These are phyloP conservation scores for Eupsittula cactorum DNA, from an alignment of 2,113 vertebrate species.

Conservation along the genomic window DNA sequence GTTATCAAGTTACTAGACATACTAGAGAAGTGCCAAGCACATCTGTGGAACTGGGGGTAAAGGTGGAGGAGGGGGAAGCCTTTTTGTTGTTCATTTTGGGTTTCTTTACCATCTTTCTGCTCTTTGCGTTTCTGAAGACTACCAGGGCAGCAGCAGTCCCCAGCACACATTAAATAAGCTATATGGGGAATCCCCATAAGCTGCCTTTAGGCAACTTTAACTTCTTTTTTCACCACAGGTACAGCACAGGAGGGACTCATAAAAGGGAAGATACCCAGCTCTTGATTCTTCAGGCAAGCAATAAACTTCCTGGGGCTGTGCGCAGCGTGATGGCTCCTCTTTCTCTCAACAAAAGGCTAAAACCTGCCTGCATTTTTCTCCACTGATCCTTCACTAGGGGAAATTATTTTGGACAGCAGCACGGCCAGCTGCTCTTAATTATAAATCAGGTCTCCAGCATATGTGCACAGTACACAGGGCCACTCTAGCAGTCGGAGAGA, in stretches of 20 bases:
- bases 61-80: fast-evolving
- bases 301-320: not conserved
- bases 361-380: constrained; percentile 23
- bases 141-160: not conserved
- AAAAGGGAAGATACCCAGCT: constrained; percentile 17
- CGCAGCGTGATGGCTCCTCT: not conserved
- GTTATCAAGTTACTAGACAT: not conserved
- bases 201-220: not conserved
- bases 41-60: not conserved
- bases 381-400: constrained; percentile 10
- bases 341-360: not conserved
- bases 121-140: not conserved
- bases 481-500: not conserved
- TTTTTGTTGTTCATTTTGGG: not conserved
- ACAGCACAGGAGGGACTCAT: not conserved
- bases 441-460: constrained; percentile 61
- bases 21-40: not conserved
- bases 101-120: not conserved
- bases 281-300: not conserved
- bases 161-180: not conserved
- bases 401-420: constrained; percentile 62
- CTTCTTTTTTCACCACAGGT: not conserved
- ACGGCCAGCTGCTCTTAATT: constrained; percentile 66
- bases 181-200: not conserved
- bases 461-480: constrained; percentile 27